phyloP scores from a whole-genome alignment of 2,888 invertebrate genomes.

The Deilephila elpenor region DNA sequence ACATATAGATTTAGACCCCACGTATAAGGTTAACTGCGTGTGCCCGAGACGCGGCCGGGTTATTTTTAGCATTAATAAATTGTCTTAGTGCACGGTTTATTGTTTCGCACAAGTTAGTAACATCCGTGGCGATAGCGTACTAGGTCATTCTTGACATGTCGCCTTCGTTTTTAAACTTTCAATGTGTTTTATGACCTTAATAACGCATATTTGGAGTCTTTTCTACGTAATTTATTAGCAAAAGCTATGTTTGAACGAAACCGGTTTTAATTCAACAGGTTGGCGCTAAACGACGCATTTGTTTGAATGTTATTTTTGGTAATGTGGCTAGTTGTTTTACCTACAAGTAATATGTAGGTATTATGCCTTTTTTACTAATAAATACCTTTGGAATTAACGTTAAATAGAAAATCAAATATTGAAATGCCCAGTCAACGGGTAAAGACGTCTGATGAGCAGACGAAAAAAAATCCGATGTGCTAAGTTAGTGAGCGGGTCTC shows the following conservation, averaged over 20 bases:
- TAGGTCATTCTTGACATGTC: conserved; percentile 64
- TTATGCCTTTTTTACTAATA: neutral
- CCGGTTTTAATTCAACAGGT: conserved; percentile 30
- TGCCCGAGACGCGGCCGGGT: conserved; percentile 75
- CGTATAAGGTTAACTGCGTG: conserved; percentile 80
- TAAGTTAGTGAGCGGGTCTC: conserved; percentile 48
- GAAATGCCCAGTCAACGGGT: neutral
- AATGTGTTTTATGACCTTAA: neutral
- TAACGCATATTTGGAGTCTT: conserved; percentile 1
- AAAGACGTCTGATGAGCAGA: conserved; percentile 36
- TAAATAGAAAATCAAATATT: too few species aligned
- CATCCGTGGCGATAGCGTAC: conserved; percentile 59
- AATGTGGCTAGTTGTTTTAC: neutral
- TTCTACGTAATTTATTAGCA: conserved; percentile 3
- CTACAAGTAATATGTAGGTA: neutral
- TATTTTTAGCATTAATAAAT: conserved; percentile 84
- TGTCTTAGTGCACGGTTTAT: conserved; percentile 81
- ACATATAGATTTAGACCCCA: conserved; percentile 68
- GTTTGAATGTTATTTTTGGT: neutral
- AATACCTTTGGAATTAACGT: neutral
- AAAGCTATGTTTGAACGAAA: neutral
- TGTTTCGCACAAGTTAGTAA: conserved; percentile 70
- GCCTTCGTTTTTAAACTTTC: conserved; percentile 43
- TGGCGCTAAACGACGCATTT: conserved; percentile 5
- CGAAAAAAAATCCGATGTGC: conserved; percentile 38